These are phyloP conservation scores for Steinernema khuongi DNA, from an alignment of 1,140 invertebrate species.

Conservation along the genomic window DNA sequence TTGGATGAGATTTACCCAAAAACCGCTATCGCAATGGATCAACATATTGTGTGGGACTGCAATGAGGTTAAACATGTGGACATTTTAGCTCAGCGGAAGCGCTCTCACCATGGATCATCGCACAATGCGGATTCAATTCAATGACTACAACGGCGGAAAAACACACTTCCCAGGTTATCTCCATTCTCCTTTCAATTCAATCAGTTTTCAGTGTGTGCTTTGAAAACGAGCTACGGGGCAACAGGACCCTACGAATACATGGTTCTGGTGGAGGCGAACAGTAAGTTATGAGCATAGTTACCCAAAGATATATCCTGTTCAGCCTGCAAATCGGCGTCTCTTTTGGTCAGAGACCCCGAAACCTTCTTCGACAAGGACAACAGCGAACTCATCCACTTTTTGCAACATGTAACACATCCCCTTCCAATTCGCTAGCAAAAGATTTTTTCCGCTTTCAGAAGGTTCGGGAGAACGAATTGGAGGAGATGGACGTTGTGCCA, in stretches of 20 bases:
- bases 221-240: background rate
- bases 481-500: conserved; percentile 4
- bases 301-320: too few relatives aligned
- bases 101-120: background rate
- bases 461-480: background rate
- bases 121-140: background rate
- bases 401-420: background rate
- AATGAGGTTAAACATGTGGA: background rate
- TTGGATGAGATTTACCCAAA: too few relatives aligned
- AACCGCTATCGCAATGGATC: too few relatives aligned
- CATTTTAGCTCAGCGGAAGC: background rate
- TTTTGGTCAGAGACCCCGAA: background rate
- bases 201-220: background rate
- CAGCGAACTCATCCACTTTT: background rate
- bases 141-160: background rate
- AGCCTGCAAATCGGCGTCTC: conserved; percentile 8
- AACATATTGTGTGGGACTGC: background rate
- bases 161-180: background rate
- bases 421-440: background rate
- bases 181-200: background rate
- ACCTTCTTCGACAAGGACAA: conserved; percentile 4
- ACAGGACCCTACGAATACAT: background rate
- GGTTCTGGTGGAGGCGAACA: background rate
- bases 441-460: background rate
- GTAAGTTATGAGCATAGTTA: too few relatives aligned